Evolutionary conservation across 2,797 vertebrate species (phyloP).

Genomic region (Lutjanus campechanus): DNA sequence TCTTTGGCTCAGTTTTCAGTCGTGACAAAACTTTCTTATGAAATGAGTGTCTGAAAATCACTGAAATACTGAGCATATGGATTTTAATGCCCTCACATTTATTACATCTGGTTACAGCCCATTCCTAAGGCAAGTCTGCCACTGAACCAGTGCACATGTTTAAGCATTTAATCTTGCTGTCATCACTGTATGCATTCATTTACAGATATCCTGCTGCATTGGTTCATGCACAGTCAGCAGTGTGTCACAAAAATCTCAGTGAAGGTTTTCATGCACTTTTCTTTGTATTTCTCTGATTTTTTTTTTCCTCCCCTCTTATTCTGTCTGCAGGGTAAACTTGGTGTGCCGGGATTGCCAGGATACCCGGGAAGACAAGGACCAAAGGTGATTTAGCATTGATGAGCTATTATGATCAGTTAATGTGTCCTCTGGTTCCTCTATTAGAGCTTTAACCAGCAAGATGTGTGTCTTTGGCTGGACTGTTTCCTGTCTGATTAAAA

Average conservation of each 20-base stretch:
- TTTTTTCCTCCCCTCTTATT: slow-evolving; percentile 24
- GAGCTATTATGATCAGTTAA: slow-evolving; percentile 52
- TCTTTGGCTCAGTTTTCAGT: background rate
- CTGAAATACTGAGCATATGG: slow-evolving; percentile 25
- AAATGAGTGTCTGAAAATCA: slow-evolving; percentile 20
- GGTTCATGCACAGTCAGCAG: slow-evolving; percentile 39
- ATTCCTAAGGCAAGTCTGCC: slow-evolving; percentile 17
- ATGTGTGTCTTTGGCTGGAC: slow-evolving; percentile 57
- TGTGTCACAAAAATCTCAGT: slow-evolving; percentile 37
- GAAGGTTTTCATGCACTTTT: slow-evolving; percentile 15
- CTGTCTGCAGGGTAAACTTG: slow-evolving; percentile 90
- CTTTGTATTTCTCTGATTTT: slow-evolving; percentile 18
- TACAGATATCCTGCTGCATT: slow-evolving; percentile 30
- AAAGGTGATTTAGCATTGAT: slow-evolving; percentile 87
- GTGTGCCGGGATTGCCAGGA: slow-evolving; percentile 93
- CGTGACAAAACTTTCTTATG: slow-evolving; percentile 6
- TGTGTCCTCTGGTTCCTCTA: slow-evolving; percentile 45
- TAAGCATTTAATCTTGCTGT: slow-evolving; percentile 53
- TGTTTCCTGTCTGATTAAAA: slow-evolving; percentile 79
- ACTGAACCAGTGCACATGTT: slow-evolving; percentile 8
- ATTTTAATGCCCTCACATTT: slow-evolving; percentile 43
- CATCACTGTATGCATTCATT: slow-evolving; percentile 30
- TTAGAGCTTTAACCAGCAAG: slow-evolving; percentile 50
- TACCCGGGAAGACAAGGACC: slow-evolving; percentile 93
- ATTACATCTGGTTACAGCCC: slow-evolving; percentile 31